Base-by-base conservation (phyloP, 1,140 invertebrate genomes). In the Zaprionus camerounensis region DNA sequence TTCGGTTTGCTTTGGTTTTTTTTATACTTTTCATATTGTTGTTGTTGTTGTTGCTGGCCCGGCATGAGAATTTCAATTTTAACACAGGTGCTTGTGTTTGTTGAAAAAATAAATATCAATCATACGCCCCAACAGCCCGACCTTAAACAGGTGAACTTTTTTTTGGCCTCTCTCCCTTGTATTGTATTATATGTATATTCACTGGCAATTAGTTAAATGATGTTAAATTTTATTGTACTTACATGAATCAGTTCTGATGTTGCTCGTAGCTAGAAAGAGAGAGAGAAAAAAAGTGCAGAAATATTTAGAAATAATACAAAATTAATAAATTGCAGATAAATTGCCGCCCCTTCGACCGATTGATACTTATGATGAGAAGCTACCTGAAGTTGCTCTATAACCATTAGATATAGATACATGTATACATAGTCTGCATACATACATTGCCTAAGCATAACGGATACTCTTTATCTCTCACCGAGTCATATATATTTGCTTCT, bases 71-170 rank as follows among this genome's bases (percentile, higher is more conserved):
- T 87, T 87, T 87, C 78, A 87, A 87, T 84, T 88, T 84, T 84
- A 82, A 73, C 83, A 84, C 84, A 88, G 84, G 84, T 88, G 84
- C 80, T 81, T 88, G 78, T 88, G 81, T 87, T 88, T 88, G 84
- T 81, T 73, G 78, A 83, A 88, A 87, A 84, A 88, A 88, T 88
- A 88, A 88, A 88, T 88, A 88, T 88, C 84, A 88, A 88, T 88
- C 84, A 88, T 88, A 88, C 85, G 85, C 81, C 78, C 74, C 80
- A 88, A 68, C 80, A 76, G 73, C 55, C 67, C 22, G 58, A 41
- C 63, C 63, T 67, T 59, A 34, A 69, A 49, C 64, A 78, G 56
- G 62, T 55, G 20, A 12, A 44, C 41, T 17, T n/a, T 15, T 41
- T 41, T 49, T 20, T 11, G 46, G 20, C 1, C 3, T 4, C 3